Percentiles rank a stretch among this genome's conserved stretches.
Evolutionary conservation across 2,113 vertebrate species (phyloP).

Genomic region (Xenopus laevis): DNA sequence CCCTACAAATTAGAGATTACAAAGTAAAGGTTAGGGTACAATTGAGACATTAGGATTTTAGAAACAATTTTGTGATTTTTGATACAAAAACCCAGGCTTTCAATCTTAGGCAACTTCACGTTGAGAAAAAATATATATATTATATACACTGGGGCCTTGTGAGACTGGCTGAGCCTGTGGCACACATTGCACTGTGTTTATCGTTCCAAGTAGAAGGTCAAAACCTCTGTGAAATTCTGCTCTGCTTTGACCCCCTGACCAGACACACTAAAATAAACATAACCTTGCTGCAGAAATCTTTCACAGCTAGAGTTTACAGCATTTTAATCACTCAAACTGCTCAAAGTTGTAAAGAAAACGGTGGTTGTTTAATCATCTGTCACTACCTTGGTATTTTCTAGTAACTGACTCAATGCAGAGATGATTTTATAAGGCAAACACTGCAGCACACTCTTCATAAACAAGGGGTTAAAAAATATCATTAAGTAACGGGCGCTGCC

Average conservation of each 20-base stretch:
- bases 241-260: conserved; percentile 16
- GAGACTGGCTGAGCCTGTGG: conserved; percentile 18
- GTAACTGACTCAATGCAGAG: neutral
- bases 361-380: conserved; percentile 2
- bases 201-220: conserved; percentile 37
- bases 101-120: neutral
- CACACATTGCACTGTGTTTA: conserved; percentile 22
- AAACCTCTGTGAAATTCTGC: neutral
- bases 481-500: neutral
- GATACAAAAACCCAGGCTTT: no score
- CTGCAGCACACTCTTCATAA: conserved; percentile 2
- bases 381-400: neutral
- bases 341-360: conserved; percentile 5
- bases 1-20: no score
- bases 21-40: no score
- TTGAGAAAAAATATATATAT: neutral
- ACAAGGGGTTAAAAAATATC: conserved; percentile 1
- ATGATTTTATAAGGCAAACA: conserved; percentile 9
- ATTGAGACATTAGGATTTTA: no score
- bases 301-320: conserved; percentile 16
- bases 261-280: conserved; percentile 36
- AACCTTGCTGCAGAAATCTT: conserved; percentile 17
- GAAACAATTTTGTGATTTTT: no score
- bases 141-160: neutral
- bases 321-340: conserved; percentile 2